Evolutionary conservation across 2,797 vertebrate species (phyloP).

Genomic region (Euthynnus affinis): DNA sequence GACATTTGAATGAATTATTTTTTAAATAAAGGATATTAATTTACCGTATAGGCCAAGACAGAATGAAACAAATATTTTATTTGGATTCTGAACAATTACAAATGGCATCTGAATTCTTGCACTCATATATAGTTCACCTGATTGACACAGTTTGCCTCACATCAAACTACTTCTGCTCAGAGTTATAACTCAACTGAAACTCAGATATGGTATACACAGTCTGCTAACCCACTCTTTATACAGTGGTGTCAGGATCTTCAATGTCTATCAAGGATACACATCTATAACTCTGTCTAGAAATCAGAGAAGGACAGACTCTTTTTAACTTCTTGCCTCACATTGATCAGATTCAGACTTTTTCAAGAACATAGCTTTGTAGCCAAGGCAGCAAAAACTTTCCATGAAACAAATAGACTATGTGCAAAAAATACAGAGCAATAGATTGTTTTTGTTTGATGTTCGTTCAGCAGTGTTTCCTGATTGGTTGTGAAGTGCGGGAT

Average conservation of each 20-base stretch:
- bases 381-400: neutral
- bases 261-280: neutral
- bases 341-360: too few relatives aligned
- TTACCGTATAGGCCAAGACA: neutral
- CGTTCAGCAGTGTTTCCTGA: neutral
- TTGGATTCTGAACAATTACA: neutral
- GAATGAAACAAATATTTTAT: neutral
- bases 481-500: neutral
- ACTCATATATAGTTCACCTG: neutral
- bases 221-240: neutral
- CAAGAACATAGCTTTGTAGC: too few relatives aligned
- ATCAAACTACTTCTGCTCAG: neutral
- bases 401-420: neutral
- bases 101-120: neutral
- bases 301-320: neutral
- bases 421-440: neutral
- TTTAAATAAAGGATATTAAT: neutral
- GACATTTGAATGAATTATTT: slow-evolving; percentile 9
- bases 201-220: neutral
- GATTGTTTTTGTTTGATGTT: too few relatives aligned
- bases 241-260: neutral
- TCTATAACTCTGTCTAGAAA: neutral
- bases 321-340: neutral
- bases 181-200: neutral
- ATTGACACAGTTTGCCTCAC: neutral